Evolutionary conservation across 2,888 invertebrate species (phyloP).

Genomic region (Cerastis leucographa): DNA sequence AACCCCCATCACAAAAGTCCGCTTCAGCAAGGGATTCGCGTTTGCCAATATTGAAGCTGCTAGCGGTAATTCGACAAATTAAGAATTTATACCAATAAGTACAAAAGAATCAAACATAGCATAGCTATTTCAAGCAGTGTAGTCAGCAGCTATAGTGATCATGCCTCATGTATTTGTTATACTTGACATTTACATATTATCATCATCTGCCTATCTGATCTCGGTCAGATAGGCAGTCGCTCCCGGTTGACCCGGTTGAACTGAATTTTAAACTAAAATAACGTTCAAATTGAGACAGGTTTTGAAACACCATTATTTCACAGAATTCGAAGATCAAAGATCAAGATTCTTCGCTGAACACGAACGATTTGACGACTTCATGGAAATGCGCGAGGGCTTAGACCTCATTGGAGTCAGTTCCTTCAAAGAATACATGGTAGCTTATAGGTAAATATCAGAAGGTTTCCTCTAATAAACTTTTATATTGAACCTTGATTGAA

Average conservation of each 20-base stretch:
- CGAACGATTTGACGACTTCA: slow-evolving; percentile 95
- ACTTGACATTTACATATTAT: too few relatives aligned
- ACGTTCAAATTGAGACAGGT: background rate
- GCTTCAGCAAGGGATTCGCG: slow-evolving; percentile 95
- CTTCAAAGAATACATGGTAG: slow-evolving; percentile 90
- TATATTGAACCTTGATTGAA: slow-evolving; percentile 27
- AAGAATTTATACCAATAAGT: background rate
- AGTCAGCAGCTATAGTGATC: background rate
- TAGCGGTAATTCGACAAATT: slow-evolving; percentile 80
- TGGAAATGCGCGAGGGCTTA: slow-evolving; percentile 96
- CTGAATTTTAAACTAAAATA: background rate
- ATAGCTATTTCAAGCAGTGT: background rate
- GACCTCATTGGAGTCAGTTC: slow-evolving; percentile 92
- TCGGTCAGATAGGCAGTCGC: too few relatives aligned
- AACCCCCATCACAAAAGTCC: slow-evolving; percentile 94
- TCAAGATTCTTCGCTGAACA: slow-evolving; percentile 95
- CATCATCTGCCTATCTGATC: too few relatives aligned
- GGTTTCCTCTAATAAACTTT: slow-evolving; percentile 9
- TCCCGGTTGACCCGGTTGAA: too few relatives aligned
- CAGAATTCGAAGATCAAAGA: slow-evolving; percentile 95
- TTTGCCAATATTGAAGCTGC: slow-evolving; percentile 95
- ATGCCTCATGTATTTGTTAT: background rate
- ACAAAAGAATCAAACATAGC: too few relatives aligned
- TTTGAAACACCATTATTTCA: slow-evolving; percentile 54
- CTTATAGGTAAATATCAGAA: slow-evolving; percentile 83